phyloP scores from a whole-genome alignment of 2,888 invertebrate species.

The Eustalomyia histrio region DNA sequence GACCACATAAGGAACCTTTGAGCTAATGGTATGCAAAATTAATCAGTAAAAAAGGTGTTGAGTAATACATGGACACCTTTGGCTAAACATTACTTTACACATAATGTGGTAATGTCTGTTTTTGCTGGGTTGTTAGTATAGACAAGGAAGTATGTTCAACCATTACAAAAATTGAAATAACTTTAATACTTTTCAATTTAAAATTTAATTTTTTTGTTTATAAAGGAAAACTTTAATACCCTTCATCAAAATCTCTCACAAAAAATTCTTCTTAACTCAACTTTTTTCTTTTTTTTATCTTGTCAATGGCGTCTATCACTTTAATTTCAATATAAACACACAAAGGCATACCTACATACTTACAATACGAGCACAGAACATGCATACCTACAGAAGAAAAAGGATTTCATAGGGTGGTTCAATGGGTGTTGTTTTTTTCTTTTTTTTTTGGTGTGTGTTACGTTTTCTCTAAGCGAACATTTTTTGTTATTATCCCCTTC shows the following conservation, averaged over 20 bases:
- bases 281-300: conserved; percentile 29
- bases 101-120: no score
- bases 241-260: conserved; percentile 20
- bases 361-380: conserved; percentile 5
- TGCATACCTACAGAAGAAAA: conserved; percentile 19
- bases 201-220: no score
- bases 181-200: neutral
- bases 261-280: conserved; percentile 6
- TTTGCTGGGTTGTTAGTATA: no score
- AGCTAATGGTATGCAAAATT: no score
- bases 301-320: conserved; percentile 63
- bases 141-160: no score
- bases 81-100: no score
- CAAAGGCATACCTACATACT: conserved; percentile 10
- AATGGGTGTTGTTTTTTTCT: conserved; percentile 54
- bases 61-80: no score
- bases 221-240: neutral
- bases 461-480: conserved; percentile 20
- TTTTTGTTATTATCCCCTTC: conserved; percentile 29
- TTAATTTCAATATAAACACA: conserved; percentile 44
- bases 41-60: no score
- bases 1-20: no score
- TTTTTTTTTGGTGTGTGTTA: no score
- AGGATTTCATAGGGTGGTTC: conserved; percentile 38
- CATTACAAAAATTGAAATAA: neutral